Conservation (phyloP, 2,797 vertebrate species). For the Mastacembelus armatus region DNA sequence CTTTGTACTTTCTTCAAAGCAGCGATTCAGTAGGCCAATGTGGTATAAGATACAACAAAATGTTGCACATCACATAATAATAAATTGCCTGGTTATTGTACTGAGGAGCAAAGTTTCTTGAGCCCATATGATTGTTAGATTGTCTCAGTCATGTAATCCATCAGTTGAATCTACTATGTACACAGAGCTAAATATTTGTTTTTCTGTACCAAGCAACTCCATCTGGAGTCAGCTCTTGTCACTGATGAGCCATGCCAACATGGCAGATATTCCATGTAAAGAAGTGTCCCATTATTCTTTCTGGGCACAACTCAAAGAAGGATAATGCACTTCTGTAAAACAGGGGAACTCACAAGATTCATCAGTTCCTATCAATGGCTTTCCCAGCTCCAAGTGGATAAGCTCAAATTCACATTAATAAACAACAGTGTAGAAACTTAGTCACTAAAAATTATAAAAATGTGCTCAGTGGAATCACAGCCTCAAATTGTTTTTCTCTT, state of each 20-base stretch:
- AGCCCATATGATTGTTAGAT: background rate
- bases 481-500: slow-evolving; percentile 1
- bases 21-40: slow-evolving; percentile 7
- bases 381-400: background rate
- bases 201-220: too few species aligned
- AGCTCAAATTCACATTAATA: background rate
- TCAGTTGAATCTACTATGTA: background rate
- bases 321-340: background rate
- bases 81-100: background rate
- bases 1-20: slow-evolving; percentile 54
- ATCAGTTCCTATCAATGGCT: too few species aligned
- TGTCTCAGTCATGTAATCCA: background rate
- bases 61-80: slow-evolving; percentile 12
- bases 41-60: slow-evolving; percentile 7
- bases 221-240: too few species aligned
- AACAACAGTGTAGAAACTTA: background rate
- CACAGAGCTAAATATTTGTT: background rate
- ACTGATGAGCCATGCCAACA: too few species aligned
- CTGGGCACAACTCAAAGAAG: background rate
- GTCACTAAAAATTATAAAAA: background rate
- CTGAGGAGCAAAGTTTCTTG: background rate
- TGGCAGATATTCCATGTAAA: too few species aligned
- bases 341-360: too few species aligned
- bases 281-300: background rate
- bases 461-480: background rate